Evolutionary conservation across 2,797 vertebrate species (phyloP), one percentile per base, ranked within the genome.

Genomic region (Characodon lateralis): DNA sequence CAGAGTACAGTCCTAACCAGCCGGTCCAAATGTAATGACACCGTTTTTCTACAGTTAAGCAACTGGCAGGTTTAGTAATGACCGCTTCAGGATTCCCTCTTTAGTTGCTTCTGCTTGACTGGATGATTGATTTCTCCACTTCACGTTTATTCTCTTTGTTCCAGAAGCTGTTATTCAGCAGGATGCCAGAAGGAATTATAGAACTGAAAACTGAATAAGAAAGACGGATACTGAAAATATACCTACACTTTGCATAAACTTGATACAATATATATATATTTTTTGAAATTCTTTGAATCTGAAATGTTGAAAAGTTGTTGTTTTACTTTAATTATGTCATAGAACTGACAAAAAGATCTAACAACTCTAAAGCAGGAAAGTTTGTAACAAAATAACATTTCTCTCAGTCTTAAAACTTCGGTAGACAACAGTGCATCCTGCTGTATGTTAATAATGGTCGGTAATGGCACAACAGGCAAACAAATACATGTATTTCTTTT

Each of bases 41-140:
- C 26, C 35, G 73, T 84, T 79, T 80, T 63, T 88, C 71, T 63
- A 28, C 14, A 81, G 83, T 46, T 55, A 0, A 35, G 55, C 8
- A 4, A 8, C 46, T 77, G 74, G 2, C 74, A 77, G 66, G 61
- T 68, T 43, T 72, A 79, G 59, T 78, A 76, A 82, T 31, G 78
- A 83, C 41, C 73, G 56, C 51, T 66, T 70, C 9, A 48, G 24
- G 6, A 39, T 13, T 70, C 22, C 26, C 6, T 0, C 63, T 70
- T 53, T 10, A 70, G 39, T 72, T 53, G 12, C 7, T 46, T 18
- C 53, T 14, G 2, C 26, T 24, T 22, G 43, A 55, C 35, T 74
- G 48, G 28, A 76, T 73, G 66, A 75, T 35, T 51, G 18, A 55
- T 78, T 41, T 59, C 13, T 61, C 53, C 39, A 50, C 28, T n/a